Evolutionary conservation across 2,113 vertebrate species (phyloP), one percentile per base, ranked within the genome.

Genomic region (Plecturocebus donacophilus): DNA sequence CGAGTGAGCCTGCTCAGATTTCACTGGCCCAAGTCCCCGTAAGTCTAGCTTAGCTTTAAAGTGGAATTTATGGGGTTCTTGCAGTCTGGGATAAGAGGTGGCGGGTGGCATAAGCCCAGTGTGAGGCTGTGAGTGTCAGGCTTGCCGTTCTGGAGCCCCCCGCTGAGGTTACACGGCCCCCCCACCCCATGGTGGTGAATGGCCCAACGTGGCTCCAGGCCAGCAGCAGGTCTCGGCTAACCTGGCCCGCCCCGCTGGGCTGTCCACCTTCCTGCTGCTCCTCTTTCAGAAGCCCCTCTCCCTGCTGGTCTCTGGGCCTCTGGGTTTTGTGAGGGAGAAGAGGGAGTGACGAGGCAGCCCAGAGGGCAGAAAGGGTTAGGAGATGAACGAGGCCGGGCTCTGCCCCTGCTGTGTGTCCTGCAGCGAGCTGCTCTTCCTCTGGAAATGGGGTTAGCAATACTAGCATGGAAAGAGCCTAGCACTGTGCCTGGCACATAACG

Each of bases 11-110:
- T 90, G 97, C 97, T 98, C 97, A 82, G 81, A 56, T 98, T 98
- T 98, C 97, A 98, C 97, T 98, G 98, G 96, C 96, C 92, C 42
- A 17, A 94, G 86, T 96, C 89, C 96, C 92, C 83, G 70, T 98
- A 98, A 98, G 98, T 97, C 97, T 97, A 97, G 97, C 97, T 98
- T 98, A 95, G 91, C 80, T 98, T 97, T 98, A 98, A 98, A 96
- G 97, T 85, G 86, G 89, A 93, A 96, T 98, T 98, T 98, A 98
- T 97, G 95, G 95, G 97, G 98, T 80, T 95, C 97, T 93, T 95
- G 12, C 32, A 52, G 94, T 97, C 93, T 97, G 97, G 95, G 97
- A 96, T 97, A 94, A 32, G 97, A 95, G 96, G 89, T 5, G 70
- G 64, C 49, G 21, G 61, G 87, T 3, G 1, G 64, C 56, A 10